Base-by-base conservation (phyloP, 2,797 vertebrate genomes). In the Geotria australis region DNA sequence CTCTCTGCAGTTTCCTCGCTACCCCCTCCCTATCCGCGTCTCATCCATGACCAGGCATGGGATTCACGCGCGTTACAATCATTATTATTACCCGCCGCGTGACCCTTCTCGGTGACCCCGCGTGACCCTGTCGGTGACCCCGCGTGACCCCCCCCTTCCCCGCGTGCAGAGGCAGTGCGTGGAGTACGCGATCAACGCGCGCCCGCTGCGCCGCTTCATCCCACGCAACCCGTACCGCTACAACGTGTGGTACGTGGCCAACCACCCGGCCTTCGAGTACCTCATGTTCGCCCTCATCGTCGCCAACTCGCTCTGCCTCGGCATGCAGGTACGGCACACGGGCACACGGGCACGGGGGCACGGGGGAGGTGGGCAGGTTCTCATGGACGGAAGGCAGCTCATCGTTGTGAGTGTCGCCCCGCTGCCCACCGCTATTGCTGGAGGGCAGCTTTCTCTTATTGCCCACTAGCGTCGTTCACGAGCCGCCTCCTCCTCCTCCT, bases 11-110 rank as follows among this genome's bases (percentile, higher is more conserved):
- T 56, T 11, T 13, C 56, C 56, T 56, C 10, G 1, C 1, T 60
- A 57, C 57, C 60, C 38, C 8, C 10, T 2, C 48, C 48, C 7
- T 48, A 48, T 8, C 49, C 15, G 11, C 46, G 13, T 5, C 11
- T 11, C 70, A 63, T 67, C 69, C 46, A 1, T 73, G 69, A 73
- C 72, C n/a, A n/a, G n/a, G n/a, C n/a, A n/a, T 73, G 58, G 47
- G 58, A 57, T 57, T n/a, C 65, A 67, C 63, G 13, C 6, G n/a
- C n/a, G n/a, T n/a, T n/a, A n/a, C n/a, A n/a, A n/a, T n/a, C n/a
- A n/a, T n/a, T n/a, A n/a, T n/a, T n/a, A n/a, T n/a, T n/a, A n/a
- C 9, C 3, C 9, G 10, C 61, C 61, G 63, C 65, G 71, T 63
- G 72, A 59, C 58, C 48, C 58, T 65, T 72, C 68, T 67, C n/a